Conservation (phyloP, 2,113 vertebrate species). For the Apeltes quadracus region DNA sequence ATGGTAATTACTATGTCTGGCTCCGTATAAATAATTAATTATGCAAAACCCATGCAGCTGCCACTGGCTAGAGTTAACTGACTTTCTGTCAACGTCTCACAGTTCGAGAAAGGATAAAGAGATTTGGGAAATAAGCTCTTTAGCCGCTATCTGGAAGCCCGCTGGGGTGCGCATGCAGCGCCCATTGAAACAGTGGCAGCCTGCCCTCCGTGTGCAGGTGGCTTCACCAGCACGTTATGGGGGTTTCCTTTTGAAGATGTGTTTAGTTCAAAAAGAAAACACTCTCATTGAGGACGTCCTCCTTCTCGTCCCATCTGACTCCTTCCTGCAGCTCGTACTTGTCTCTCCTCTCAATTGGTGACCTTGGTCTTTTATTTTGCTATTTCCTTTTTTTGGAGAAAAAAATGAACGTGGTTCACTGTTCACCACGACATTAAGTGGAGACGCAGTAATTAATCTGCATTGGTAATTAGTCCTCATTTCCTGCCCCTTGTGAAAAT, state of each 20-base stretch:
- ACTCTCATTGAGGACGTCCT: conserved; percentile 46
- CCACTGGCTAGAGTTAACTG: conserved; percentile 93
- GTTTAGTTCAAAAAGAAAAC: conserved; percentile 56
- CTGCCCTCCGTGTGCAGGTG: conserved; percentile 78
- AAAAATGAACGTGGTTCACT: conserved; percentile 10
- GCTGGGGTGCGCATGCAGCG: conserved; percentile 70
- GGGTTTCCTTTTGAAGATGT: conserved; percentile 65
- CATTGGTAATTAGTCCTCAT: conserved; percentile 49
- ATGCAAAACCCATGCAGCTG: conserved; percentile 98
- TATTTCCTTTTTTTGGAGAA: conserved; percentile 23
- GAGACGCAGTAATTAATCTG: conserved; percentile 40
- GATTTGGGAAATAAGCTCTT: conserved; percentile 89
- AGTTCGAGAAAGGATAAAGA: conserved; percentile 86
- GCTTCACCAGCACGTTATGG: conserved; percentile 61
- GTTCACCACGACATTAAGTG: conserved; percentile 13
- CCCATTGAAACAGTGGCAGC: conserved; percentile 75
- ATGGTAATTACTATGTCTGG: conserved; percentile 99
- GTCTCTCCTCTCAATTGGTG: conserved; percentile 23
- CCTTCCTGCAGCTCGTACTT: not conserved
- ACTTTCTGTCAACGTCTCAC: conserved; percentile 91
- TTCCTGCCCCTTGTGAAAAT: conserved; percentile 44
- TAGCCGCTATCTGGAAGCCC: conserved; percentile 80
- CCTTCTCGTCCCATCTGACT: conserved; percentile 29
- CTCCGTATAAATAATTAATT: conserved; percentile 99
- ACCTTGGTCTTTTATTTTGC: not conserved